phyloP scores from a whole-genome alignment of 2,888 invertebrate species.

The Cyclophora albipunctata region DNA sequence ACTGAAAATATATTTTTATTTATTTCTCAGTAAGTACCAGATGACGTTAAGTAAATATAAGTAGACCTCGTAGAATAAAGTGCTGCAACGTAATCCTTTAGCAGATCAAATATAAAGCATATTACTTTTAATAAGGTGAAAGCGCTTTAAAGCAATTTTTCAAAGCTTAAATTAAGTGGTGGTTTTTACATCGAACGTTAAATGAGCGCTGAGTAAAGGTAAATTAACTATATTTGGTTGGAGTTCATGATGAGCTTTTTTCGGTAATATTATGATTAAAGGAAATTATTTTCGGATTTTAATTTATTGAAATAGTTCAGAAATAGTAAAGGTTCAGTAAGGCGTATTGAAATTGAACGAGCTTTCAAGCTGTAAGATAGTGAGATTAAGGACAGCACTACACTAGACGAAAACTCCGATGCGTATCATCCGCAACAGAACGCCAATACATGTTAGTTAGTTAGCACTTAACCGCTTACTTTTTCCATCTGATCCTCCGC shows the following conservation, averaged over 20 bases:
- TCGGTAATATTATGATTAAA: no score
- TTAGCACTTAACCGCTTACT: no score
- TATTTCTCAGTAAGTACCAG: constrained; percentile 1
- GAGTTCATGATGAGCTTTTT: background rate
- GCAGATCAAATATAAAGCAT: background rate
- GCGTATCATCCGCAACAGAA: no score
- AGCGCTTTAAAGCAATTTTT: background rate
- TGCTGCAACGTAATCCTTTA: constrained; percentile 5
- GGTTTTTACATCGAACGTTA: background rate
- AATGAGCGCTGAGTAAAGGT: background rate
- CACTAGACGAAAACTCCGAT: no score
- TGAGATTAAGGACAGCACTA: no score
- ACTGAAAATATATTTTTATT: background rate
- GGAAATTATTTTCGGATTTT: no score
- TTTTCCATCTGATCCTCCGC: no score
- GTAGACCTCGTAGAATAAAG: constrained; percentile 3
- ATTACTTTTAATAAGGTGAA: background rate
- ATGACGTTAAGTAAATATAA: constrained; percentile 2
- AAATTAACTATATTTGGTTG: background rate
- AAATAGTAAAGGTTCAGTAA: no score
- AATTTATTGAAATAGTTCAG: no score
- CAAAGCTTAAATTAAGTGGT: background rate
- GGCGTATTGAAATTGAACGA: no score
- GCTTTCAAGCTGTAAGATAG: no score
- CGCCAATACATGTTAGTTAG: no score